These are phyloP conservation scores for Octodonta nipae DNA, from an alignment of 2,888 invertebrate genomes.

Conservation along the genomic window DNA sequence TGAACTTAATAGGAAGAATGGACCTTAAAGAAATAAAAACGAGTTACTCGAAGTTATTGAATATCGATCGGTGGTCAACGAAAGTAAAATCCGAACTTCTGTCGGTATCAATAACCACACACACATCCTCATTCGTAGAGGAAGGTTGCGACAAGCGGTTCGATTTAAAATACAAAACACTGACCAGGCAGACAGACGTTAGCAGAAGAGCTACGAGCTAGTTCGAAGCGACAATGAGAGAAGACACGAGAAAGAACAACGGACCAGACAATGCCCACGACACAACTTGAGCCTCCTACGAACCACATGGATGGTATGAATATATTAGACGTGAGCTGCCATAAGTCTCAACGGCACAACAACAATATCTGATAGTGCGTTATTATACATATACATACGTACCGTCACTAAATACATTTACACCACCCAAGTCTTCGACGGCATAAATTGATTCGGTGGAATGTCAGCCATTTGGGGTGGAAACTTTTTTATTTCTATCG, in stretches of 20 bases:
- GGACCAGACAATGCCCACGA: constrained; percentile 23
- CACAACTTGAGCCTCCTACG: constrained; percentile 23
- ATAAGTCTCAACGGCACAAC: constrained; percentile 25
- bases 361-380: constrained; percentile 17
- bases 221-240: constrained; percentile 23
- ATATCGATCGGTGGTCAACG: constrained; percentile 6
- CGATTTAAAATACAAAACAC: constrained; percentile 21
- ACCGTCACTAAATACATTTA: constrained; percentile 15
- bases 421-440: constrained; percentile 12
- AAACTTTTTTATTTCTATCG: too few relatives aligned
- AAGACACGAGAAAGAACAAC: too few relatives aligned
- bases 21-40: too few relatives aligned
- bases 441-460: constrained; percentile 1
- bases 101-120: constrained; percentile 13
- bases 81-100: constrained; percentile 12
- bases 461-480: neutral
- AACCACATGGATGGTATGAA: constrained; percentile 26
- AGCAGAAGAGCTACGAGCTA: constrained; percentile 22
- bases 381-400: constrained; percentile 19
- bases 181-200: constrained; percentile 11
- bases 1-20: too few relatives aligned
- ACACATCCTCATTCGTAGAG: constrained; percentile 3
- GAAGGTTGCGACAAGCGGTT: constrained; percentile 7
- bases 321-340: constrained; percentile 32
- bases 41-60: constrained; percentile 8